Conservation (phyloP, 64 coral and sea anemone genomes). For the Trachythela sp. region DNA sequence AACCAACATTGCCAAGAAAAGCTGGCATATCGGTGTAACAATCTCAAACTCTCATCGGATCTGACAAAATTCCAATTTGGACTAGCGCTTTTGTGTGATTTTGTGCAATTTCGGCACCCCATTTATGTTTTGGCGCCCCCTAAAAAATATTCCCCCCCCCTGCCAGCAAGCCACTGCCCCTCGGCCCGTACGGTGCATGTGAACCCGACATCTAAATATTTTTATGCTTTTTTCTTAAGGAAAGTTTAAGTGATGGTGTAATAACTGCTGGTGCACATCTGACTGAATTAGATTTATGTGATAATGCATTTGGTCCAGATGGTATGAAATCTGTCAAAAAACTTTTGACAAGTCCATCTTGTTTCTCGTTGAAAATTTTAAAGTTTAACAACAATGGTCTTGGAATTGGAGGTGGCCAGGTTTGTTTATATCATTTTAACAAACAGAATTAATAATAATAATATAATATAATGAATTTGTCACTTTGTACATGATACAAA, state of each 20-base stretch:
- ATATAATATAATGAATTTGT: no score
- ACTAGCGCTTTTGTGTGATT: no score
- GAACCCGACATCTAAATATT: not conserved
- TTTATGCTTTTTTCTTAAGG: slow-evolving; percentile 20
- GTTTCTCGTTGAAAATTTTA: slow-evolving; percentile 70
- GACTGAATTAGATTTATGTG: slow-evolving; percentile 79
- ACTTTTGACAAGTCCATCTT: slow-evolving; percentile 74
- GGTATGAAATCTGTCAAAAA: slow-evolving; percentile 80
- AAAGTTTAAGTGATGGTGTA: slow-evolving; percentile 68
- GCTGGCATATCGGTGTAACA: no score
- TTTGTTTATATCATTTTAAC: slow-evolving; percentile 15
- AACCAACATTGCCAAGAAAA: no score
- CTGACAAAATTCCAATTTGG: no score
- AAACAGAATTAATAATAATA: no score
- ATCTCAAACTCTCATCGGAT: no score
- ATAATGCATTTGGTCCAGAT: slow-evolving; percentile 98
- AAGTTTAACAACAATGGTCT: slow-evolving; percentile 95
- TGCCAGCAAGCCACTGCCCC: no score
- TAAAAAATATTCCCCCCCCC: no score
- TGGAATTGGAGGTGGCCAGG: slow-evolving; percentile 84
- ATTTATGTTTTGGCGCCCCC: no score
- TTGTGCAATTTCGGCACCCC: no score
- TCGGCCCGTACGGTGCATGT: not conserved
- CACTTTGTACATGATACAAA: no score
- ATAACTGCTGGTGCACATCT: slow-evolving; percentile 82